Conservation (phyloP, 1,140 invertebrate species). For the Achatina immaculata region DNA sequence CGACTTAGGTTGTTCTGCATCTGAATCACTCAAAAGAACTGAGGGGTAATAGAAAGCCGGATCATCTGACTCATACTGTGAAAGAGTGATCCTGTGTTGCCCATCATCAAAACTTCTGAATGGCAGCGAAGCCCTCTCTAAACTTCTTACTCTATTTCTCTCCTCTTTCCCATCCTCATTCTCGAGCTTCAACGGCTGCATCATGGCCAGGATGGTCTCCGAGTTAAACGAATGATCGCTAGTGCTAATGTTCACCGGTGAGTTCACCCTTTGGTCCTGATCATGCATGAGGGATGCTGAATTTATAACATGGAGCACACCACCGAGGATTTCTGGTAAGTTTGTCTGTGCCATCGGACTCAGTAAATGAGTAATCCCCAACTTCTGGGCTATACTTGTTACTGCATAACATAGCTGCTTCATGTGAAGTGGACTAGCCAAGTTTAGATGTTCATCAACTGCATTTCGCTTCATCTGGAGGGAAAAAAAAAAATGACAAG, state of each 20-base stretch:
- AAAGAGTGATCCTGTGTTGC: not conserved
- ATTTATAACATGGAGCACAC: not conserved
- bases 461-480: not conserved
- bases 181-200: not conserved
- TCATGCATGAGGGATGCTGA: not conserved
- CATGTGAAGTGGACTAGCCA: not conserved
- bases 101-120: not conserved
- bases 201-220: not conserved
- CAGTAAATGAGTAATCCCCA: not conserved
- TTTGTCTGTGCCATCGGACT: not conserved
- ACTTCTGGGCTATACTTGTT: not conserved
- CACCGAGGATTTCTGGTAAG: not conserved
- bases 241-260: not conserved
- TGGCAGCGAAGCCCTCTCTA: not conserved
- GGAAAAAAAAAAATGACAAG: not conserved
- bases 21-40: not conserved
- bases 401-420: not conserved
- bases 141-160: not conserved
- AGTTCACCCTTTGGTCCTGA: not conserved
- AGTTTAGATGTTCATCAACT: not conserved
- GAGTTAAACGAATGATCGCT: not conserved
- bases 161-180: not conserved
- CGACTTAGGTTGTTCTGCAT: not conserved
- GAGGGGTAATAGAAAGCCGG: not conserved
- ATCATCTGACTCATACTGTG: not conserved